Evolutionary conservation across 2,113 vertebrate genomes (phyloP), one percentile per base, ranked within the genome.

Genomic region (Barnardius zonarius): DNA sequence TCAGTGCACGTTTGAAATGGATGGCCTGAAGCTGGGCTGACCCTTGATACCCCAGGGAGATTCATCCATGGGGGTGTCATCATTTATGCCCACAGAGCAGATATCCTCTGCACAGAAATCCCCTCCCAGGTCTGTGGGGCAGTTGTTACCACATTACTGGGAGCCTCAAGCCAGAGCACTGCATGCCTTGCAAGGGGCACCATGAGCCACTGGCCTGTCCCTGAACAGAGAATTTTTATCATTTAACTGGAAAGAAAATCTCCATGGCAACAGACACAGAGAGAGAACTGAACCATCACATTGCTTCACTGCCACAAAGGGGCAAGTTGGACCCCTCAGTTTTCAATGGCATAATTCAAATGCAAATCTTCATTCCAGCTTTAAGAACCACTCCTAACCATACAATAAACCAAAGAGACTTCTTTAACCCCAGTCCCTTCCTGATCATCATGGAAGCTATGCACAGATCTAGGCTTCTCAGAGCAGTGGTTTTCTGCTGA

Each of bases 161-260:
- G 28, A 68, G 30, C 7, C 54, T 33, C 75, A 83, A 86, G 23
- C 1, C 6, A n/a, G 44, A 83, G 48, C 10, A 54, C 73, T 64
- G 41, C n/a, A 11, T 37, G 25, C 59, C 13, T 70, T 9, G 0
- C 0, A 1, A 78, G 48, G 39, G 39, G n/a, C 41, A 69, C 55
- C 7, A 2, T 1, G 6, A 90, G 39, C 37, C 7, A 1, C 39
- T 88, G 35, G 30, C 19, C 27, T 83, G 35, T 15, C 48, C 44
- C 24, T 1, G 1, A 59, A 59, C 2, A 3, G 72, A 83, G 61
- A 72, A 61, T 86, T 88, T 63, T 61, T 31, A 52, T 67, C 52
- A 62, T 76, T 90, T 93, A 93, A 76, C 22, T 76, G 39, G 73
- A 92, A 86, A 43, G 24, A 94, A 93, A 90, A 69, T 89, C 83